These are phyloP conservation scores for Limnodromus scolopaceus DNA, from an alignment of 2,797 vertebrate species.

Conservation along the genomic window DNA sequence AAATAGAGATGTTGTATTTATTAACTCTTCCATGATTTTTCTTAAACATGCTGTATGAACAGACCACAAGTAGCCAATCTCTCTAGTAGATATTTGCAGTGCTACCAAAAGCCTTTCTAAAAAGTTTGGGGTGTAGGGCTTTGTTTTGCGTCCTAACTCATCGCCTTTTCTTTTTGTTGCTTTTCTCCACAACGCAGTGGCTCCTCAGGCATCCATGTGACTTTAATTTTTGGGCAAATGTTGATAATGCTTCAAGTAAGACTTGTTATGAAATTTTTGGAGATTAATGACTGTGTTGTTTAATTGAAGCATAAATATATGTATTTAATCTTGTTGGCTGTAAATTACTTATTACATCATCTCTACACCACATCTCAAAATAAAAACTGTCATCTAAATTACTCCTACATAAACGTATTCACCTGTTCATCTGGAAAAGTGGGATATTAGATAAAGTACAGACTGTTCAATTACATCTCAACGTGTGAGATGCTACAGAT, in stretches of 20 bases:
- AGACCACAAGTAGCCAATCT: background rate
- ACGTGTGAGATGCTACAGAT: background rate
- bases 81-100: background rate
- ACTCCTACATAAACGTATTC: background rate
- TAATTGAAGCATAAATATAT: background rate
- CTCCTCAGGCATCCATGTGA: background rate
- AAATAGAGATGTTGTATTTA: background rate
- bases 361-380: background rate
- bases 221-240: background rate
- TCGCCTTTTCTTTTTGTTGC: background rate
- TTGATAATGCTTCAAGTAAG: background rate
- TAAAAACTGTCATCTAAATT: background rate
- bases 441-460: background rate
- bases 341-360: background rate
- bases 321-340: background rate
- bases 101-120: background rate
- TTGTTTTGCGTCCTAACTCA: background rate
- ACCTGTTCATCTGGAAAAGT: constrained; percentile 18
- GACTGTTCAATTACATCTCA: background rate
- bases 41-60: background rate
- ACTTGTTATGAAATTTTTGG: background rate
- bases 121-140: background rate
- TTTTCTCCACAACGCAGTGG: background rate
- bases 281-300: background rate
- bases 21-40: background rate